Evolutionary conservation across 2,113 vertebrate genomes (phyloP).

Genomic region (Podilymbus podiceps): DNA sequence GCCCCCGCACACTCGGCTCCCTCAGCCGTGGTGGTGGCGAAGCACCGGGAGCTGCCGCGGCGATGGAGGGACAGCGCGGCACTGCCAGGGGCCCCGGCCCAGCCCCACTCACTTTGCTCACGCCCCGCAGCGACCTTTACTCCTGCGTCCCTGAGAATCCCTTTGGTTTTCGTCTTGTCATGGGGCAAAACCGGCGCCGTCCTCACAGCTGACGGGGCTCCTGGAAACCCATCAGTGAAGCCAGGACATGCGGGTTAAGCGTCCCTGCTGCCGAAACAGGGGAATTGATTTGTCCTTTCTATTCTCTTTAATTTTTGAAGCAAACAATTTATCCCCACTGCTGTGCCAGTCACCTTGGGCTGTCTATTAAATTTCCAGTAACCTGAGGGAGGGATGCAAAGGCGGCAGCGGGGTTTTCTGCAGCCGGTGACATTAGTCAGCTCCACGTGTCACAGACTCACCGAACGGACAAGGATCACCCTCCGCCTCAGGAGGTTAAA

Average conservation of each 20-base stretch:
- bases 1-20: not conserved
- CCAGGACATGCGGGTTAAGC: accelerated
- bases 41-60: not conserved
- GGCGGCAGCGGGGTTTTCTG: not conserved
- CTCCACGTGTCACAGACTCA: not conserved
- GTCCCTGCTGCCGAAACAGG: accelerated
- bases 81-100: not conserved
- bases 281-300: not conserved
- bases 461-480: not conserved
- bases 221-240: not conserved
- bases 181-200: not conserved
- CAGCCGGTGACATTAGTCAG: not conserved
- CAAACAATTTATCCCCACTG: not conserved
- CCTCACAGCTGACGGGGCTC: not conserved
- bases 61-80: accelerated
- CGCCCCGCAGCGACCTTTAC: accelerated
- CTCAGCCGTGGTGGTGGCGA: accelerated
- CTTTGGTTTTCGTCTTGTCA: not conserved
- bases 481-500: conserved; percentile 64
- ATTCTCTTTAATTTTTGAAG: not conserved
- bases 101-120: not conserved
- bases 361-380: not conserved
- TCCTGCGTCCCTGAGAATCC: not conserved
- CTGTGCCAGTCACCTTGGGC: not conserved
- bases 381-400: not conserved